Base-by-base conservation (phyloP, 1,140 invertebrate species). In the Tetragonula clypearis region DNA sequence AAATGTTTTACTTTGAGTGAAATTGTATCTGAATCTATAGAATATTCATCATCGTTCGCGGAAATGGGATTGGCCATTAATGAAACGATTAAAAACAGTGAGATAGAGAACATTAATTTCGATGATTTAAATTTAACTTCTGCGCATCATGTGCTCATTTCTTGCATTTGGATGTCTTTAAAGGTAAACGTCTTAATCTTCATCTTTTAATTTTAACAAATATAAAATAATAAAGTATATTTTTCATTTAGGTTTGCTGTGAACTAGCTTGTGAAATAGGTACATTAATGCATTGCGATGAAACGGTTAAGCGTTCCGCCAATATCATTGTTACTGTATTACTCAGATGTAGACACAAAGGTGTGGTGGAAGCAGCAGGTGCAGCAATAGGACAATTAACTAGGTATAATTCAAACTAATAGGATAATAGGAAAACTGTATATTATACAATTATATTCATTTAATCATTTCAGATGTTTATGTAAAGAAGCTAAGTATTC, bases 141-240 rank as follows among this genome's bases (percentile, higher is more conserved):
- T 80, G 95, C 97, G 83, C 96, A 97, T 94, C 96, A 97, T 94
- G 90, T 97, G 86, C 95, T 98, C 88, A 91, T 97, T 23, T 96
- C 96, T 86, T 97, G 96, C 93, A 96, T 98, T 88, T 98, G 97
- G 97, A 95, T 97, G 86, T 98, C 97, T 88, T 95, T 98, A 26
- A 98, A 97, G 96, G 97, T 97, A 94, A 69, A 56, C 12, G 62
- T 55, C 62, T 71, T 85, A 65, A 71, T 17, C 55, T 81, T 84
- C 75, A 58, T 66, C 30, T 49, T 79, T 17, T 66, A 2, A 53
- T 84, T 72, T 80, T n/a, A 72, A 82, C n/a, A 66, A 58, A 74
- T 62, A 41, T 19, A 71, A 69, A 55, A 8, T 26, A 75, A 79
- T 82, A 76, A 77, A 62, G 2, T 4, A 65, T 68, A 79, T 85